Evolutionary conservation across 2,113 vertebrate species (phyloP).

Genomic region (Pelecanoides urinatrix): DNA sequence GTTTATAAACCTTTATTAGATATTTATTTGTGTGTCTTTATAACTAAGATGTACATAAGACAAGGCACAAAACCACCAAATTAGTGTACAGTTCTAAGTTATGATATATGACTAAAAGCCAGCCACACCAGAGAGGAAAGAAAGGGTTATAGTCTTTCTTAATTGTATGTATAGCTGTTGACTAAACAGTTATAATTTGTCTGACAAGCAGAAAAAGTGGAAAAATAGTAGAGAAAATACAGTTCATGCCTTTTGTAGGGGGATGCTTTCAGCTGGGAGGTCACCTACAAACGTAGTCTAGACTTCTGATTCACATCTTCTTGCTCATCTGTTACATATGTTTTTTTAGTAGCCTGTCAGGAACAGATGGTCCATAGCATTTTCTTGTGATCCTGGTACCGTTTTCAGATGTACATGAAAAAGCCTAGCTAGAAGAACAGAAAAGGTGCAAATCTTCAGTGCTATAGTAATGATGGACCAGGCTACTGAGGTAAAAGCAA

Average conservation of each 20-base stretch:
- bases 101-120: not conserved
- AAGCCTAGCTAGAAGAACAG: not conserved
- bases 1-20: not conserved
- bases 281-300: not conserved
- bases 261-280: not conserved
- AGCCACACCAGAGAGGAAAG: not conserved
- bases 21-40: not conserved
- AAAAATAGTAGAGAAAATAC: not conserved
- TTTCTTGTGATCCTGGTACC: not conserved
- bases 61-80: not conserved
- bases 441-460: not conserved
- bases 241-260: not conserved
- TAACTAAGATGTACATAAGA: not conserved
- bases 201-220: not conserved
- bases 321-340: not conserved
- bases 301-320: not conserved
- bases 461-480: too few species aligned
- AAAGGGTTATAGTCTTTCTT: not conserved
- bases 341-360: not conserved
- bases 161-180: not conserved
- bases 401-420: not conserved
- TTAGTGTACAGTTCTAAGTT: not conserved
- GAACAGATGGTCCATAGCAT: not conserved
- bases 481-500: not conserved
- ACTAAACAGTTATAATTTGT: not conserved